phyloP scores from a whole-genome alignment of 2,888 invertebrate species.

The Leptogaster cylindrica region DNA sequence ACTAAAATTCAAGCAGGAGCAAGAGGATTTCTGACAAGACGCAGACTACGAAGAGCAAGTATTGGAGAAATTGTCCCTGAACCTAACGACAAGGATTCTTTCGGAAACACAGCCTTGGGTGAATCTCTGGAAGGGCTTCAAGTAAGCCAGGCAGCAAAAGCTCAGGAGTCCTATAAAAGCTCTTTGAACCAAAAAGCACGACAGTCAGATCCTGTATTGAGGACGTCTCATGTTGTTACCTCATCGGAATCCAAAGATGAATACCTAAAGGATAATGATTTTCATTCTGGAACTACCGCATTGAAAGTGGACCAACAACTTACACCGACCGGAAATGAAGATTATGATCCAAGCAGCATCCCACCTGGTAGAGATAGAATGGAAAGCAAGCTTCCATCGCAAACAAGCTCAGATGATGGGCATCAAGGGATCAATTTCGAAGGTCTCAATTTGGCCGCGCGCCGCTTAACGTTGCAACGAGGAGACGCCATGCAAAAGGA shows the following conservation, averaged over 20 bases:
- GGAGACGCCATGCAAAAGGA: constrained; percentile 59
- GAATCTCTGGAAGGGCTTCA: constrained; percentile 58
- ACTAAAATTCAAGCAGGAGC: constrained; percentile 60
- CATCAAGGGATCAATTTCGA: constrained; percentile 39
- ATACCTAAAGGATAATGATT: constrained; percentile 30
- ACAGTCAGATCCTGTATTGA: constrained; percentile 36
- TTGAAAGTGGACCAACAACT: constrained; percentile 47
- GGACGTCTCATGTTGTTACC: constrained; percentile 9
- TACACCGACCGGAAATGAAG: background rate
- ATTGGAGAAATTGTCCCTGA: constrained; percentile 51
- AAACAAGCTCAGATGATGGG: constrained; percentile 5
- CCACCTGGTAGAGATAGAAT: constrained; percentile 3
- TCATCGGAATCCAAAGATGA: constrained; percentile 36
- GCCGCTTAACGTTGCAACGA: constrained; percentile 57
- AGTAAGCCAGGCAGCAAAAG: constrained; percentile 49
- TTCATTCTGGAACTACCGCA: constrained; percentile 48
- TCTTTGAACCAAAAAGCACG: constrained; percentile 45
- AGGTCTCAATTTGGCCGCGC: constrained; percentile 53
- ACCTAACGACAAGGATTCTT: constrained; percentile 51
- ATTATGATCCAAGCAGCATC: background rate
- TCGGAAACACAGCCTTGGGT: constrained; percentile 59
- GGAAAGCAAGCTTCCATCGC: too few species aligned
- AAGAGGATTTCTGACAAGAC: constrained; percentile 56
- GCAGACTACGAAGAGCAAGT: constrained; percentile 54
- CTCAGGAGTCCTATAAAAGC: constrained; percentile 50